Base-by-base conservation (phyloP, 2,113 vertebrate species). In the Casuarius casuarius region DNA sequence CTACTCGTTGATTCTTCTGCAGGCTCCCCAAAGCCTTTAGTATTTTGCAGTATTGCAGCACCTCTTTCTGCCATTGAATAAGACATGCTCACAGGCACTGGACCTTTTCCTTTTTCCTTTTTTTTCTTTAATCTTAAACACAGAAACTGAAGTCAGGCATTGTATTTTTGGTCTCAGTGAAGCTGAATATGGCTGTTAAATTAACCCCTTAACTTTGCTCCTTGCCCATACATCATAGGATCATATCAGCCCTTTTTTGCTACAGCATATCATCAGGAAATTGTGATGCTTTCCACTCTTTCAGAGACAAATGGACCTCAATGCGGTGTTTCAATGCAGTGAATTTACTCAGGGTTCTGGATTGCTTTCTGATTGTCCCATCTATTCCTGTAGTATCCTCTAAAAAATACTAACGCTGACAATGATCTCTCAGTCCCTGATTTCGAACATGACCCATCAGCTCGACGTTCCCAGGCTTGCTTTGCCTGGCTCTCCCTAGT, bases 1-100 rank as follows among this genome's bases (percentile, higher is more conserved):
- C 31, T 18, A 22, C 28, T 3, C 0, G 0, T 23, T 18, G 31
- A 76, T n/a, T 62, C 18, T 40, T 38, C 22, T 54, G 5, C 28
- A 11, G 40, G 0, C 48, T 77, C 22, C 7, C 9, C 18, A 9
- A 46, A 42, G 9, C 25, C 35, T 67, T 44, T 10, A 66, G 5
- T n/a, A 44, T 52, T 44, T 44, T 25, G 7, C 18, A 58, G 7
- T n/a, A 8, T 8, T 40, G 35, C 52, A 74, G 38, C 8, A 61
- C 1, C 2, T 22, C 9, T 29, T 81, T 68, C 8, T 75, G 5
- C 13, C 16, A 25, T 54, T 35, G 31, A 56, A 12, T 29, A 62
- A 62, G 6, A 4, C 31, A 3, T 20, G 9, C 2, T 67, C 10
- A 16, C 7, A 67, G 44, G 12, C 11, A 28, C 26, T 28, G 17